phyloP scores from a whole-genome alignment of 2,113 vertebrate genomes.

The Xiphophorus maculatus region DNA sequence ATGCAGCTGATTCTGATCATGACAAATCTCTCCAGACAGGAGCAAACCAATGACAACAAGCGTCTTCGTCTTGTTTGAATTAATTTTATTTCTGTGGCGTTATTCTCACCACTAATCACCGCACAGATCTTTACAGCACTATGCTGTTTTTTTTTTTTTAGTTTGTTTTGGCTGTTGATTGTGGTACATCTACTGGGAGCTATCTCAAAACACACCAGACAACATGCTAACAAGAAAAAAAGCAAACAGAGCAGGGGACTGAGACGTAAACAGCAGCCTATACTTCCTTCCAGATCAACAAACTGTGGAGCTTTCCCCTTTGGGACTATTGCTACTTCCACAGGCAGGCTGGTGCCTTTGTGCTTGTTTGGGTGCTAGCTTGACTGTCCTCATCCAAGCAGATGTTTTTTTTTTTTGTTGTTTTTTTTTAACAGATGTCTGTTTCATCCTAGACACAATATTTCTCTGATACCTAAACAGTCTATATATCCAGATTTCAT shows the following conservation, averaged over 20 bases:
- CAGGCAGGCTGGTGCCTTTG: constrained; percentile 71
- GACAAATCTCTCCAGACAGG: constrained; percentile 44
- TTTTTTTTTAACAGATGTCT: constrained; percentile 22
- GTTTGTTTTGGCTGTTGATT: constrained; percentile 5
- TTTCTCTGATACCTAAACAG: constrained; percentile 9
- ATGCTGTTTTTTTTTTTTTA: constrained; percentile 8
- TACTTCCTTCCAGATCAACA: constrained; percentile 65
- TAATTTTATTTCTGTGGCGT: constrained; percentile 48
- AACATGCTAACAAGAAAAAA: constrained; percentile 13
- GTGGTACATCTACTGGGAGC: constrained; percentile 17
- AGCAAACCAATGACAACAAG: constrained; percentile 36
- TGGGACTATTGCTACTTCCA: constrained; percentile 50
- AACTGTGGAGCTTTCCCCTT: constrained; percentile 42
- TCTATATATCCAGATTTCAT: constrained; percentile 14
- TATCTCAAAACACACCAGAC: constrained; percentile 45
- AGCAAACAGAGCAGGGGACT: constrained; percentile 6
- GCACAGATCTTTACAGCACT: constrained; percentile 4
- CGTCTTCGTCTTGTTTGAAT: constrained; percentile 38
- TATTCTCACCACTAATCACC: constrained; percentile 39
- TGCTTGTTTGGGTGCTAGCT: constrained; percentile 67
- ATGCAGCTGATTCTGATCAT: constrained; percentile 52
- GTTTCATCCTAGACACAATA: constrained; percentile 12
- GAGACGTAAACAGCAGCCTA: constrained; percentile 62
- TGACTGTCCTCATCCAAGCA: constrained; percentile 36
- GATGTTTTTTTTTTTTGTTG: constrained; percentile 26